Evolutionary conservation across 1,140 invertebrate genomes (phyloP), one percentile per base, ranked within the genome.

Genomic region (Drosophila tropicalis): DNA sequence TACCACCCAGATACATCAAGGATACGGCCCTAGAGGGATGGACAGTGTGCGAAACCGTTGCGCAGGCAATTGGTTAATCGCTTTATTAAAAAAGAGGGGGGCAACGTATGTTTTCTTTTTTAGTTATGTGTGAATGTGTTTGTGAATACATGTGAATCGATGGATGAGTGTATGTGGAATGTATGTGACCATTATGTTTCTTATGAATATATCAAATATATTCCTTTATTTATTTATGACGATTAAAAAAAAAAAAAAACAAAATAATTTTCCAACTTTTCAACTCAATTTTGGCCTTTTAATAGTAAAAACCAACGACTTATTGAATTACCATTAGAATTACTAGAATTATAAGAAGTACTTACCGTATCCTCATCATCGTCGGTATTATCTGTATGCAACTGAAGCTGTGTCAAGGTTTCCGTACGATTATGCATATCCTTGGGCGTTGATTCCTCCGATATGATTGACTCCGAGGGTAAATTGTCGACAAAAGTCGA

Each of bases 21-120:
- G 95, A 95, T 0, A 97, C 97, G 2, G 96, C 96, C 0, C 94
- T 95, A 58, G 97, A 98, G 93, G 97, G 96, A 12, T 95, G 96
- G 83, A 96, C 95, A 3, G 97, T 95, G 6, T 92, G 98, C 13
- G 94, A 96, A 86, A 95, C 96, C 0, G 94, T 98, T 58, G 96
- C 96, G 10, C 89, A 93, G 65, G 92, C 93, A 0, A 90, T 91
- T 44, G 40, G 61, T 29, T 86, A 72, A 67, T 68, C 57, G 7
- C 6, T 6, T 1, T 7, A 1, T 22, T n/a, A 32, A 9, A n/a
- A 9, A 22, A n/a, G n/a, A 12, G 7, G 13, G 10, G 51, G 10
- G 15, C 57, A 47, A 62, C 15, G 10, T 25, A 12, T 54, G 44
- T 36, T 15, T 41, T 56, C 61, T 22, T 44, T 44, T 51, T 51